Percentiles rank a stretch among this genome's conserved stretches.
These are phyloP conservation scores for Dicrurus megarhynchus DNA, from an alignment of 2,113 vertebrate species.

Conservation along the genomic window DNA sequence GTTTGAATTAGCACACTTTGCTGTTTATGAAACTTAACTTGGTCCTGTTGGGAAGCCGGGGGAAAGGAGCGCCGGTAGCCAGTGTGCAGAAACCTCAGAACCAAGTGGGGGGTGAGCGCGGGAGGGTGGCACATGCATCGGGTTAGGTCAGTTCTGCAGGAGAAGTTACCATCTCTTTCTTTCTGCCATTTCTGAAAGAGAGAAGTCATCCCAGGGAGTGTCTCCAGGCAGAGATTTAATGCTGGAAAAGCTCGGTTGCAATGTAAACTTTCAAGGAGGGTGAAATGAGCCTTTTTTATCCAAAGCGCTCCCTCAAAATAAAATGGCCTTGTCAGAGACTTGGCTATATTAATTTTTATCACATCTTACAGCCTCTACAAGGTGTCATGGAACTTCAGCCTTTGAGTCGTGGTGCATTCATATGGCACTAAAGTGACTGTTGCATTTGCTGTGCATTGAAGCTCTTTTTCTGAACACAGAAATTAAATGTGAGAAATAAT, in stretches of 20 bases:
- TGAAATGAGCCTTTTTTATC: neutral
- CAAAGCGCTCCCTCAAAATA: neutral
- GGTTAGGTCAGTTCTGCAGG: neutral
- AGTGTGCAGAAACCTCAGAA: neutral
- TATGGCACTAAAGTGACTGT: neutral
- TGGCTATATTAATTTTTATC: neutral
- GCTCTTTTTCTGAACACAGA: neutral
- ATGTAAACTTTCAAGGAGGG: neutral
- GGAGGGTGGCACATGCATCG: neutral
- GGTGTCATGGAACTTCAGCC: neutral
- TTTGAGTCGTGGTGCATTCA: neutral
- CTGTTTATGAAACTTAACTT: conserved; percentile 63
- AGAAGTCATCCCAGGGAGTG: neutral
- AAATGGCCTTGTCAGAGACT: neutral
- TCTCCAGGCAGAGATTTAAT: neutral
- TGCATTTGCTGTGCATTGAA: neutral
- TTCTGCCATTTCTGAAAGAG: neutral
- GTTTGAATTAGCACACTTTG: conserved; percentile 63
- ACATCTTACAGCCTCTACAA: neutral
- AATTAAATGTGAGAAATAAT: neutral
- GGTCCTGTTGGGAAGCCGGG: neutral
- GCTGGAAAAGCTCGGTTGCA: neutral
- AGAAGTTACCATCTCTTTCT: neutral
- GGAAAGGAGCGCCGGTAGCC: neutral
- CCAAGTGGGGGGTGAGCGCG: neutral